Conservation (phyloP, 2,888 invertebrate genomes). For the Sesia bembeciformis region DNA sequence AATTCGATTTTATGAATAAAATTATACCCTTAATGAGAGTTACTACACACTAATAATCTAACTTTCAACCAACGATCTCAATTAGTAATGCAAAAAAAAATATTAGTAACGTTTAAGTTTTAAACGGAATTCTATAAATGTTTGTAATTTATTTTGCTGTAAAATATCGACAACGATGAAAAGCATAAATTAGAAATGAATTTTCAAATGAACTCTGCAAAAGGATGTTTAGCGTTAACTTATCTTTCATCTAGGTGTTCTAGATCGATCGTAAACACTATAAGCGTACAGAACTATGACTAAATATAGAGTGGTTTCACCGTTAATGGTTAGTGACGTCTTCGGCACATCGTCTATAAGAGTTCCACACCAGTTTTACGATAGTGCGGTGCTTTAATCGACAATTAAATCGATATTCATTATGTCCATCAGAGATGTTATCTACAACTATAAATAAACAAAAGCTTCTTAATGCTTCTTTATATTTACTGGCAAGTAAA, state of each 20-base stretch:
- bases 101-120: conserved; percentile 33
- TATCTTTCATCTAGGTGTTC: conserved; percentile 26
- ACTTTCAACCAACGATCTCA: conserved; percentile 21
- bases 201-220: conserved; percentile 5
- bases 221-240: conserved; percentile 10
- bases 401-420: neutral
- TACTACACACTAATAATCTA: neutral
- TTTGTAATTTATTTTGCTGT: conserved; percentile 25
- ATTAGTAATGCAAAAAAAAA: conserved; percentile 30
- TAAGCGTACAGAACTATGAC: conserved; percentile 31
- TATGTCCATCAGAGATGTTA: too few species aligned
- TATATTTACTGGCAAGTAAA: too few species aligned
- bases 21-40: conserved; percentile 10
- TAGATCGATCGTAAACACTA: conserved; percentile 30
- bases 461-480: too few species aligned
- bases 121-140: conserved; percentile 33
- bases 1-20: conserved; percentile 31
- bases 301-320: conserved; percentile 55
- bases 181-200: neutral
- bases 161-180: conserved; percentile 31
- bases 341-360: conserved; percentile 38
- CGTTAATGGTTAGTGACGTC: conserved; percentile 54
- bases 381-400: conserved; percentile 5
- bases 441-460: too few species aligned
- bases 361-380: conserved; percentile 34